Evolutionary conservation across 2,797 vertebrate genomes (phyloP).

Genomic region (Pseudomugil tenellus): DNA sequence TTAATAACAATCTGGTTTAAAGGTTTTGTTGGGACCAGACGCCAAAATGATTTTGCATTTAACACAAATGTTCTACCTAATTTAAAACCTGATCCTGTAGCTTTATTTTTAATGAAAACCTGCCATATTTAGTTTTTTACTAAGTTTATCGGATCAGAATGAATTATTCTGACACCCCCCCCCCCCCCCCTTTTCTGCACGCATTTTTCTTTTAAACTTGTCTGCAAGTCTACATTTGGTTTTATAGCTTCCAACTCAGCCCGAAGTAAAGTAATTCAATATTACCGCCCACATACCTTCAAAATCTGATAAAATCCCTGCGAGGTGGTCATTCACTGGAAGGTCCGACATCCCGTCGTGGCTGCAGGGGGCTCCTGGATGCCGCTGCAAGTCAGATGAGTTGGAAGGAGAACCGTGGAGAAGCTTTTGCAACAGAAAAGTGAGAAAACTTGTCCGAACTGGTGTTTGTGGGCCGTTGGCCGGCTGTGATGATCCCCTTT

Average conservation of each 20-base stretch:
- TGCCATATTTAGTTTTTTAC: too few relatives aligned
- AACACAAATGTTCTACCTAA: too few relatives aligned
- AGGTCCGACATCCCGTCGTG: conserved; percentile 84
- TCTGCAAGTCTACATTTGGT: background rate
- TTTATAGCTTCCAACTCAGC: conserved; percentile 10
- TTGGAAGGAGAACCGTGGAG: background rate
- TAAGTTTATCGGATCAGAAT: too few relatives aligned
- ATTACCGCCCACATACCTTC: conserved; percentile 81
- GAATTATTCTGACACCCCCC: too few relatives aligned
- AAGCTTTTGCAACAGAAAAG: too few relatives aligned
- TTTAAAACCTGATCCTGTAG: too few relatives aligned
- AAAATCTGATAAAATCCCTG: conserved; percentile 90
- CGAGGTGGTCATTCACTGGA: conserved; percentile 88
- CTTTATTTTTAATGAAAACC: too few relatives aligned
- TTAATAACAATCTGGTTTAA: too few relatives aligned
- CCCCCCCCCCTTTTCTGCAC: too few relatives aligned
- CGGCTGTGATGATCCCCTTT: background rate
- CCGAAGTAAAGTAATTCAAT: conserved; percentile 26
- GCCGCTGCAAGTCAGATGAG: background rate
- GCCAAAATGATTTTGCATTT: too few relatives aligned
- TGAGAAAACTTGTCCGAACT: background rate
- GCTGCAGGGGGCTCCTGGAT: background rate
- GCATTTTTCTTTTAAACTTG: background rate
- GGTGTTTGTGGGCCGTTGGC: background rate
- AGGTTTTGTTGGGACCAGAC: too few relatives aligned